phyloP scores from a whole-genome alignment of 2,797 vertebrate species.

The Rhadinocentrus ornatus region DNA sequence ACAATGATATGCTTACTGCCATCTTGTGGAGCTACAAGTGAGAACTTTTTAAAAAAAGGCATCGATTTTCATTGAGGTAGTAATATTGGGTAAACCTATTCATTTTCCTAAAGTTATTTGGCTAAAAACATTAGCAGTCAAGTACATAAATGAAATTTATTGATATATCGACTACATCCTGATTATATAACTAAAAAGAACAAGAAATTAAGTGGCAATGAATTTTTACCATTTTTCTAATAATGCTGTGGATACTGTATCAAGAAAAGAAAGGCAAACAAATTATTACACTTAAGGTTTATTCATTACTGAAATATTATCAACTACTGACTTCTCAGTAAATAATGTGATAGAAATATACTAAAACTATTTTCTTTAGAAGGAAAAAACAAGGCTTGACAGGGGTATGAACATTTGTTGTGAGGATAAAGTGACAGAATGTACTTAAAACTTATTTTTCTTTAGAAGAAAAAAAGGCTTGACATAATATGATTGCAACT shows the following conservation, averaged over 20 bases:
- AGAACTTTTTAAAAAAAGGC: conserved; percentile 27
- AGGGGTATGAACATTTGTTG: conserved; percentile 77
- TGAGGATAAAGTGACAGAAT: conserved; percentile 76
- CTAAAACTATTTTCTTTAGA: conserved; percentile 82
- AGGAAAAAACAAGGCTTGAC: conserved; percentile 78
- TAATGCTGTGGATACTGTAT: conserved; percentile 32
- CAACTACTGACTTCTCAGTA: conserved; percentile 86
- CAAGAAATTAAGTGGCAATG: conserved; percentile 37
- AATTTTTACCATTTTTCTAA: conserved; percentile 39
- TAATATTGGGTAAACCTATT: conserved; percentile 10
- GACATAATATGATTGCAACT: conserved; percentile 82
- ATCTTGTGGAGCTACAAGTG: conserved; percentile 73
- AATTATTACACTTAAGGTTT: conserved; percentile 83
- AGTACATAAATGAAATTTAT: conserved; percentile 28
- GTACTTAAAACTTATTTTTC: conserved; percentile 66
- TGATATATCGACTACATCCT: conserved; percentile 53
- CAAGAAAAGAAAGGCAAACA: conserved; percentile 68
- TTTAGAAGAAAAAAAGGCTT: conserved; percentile 75
- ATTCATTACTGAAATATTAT: conserved; percentile 88
- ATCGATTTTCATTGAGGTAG: not conserved
- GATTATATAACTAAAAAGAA: conserved; percentile 33
- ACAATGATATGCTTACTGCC: conserved; percentile 75
- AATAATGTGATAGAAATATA: conserved; percentile 88
- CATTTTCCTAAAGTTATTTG: conserved; percentile 11
- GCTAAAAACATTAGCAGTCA: conserved; percentile 16